Evolutionary conservation across 92 coral and sea anemone species (phyloP).

Genomic region (Umimayanthus kanabou): DNA sequence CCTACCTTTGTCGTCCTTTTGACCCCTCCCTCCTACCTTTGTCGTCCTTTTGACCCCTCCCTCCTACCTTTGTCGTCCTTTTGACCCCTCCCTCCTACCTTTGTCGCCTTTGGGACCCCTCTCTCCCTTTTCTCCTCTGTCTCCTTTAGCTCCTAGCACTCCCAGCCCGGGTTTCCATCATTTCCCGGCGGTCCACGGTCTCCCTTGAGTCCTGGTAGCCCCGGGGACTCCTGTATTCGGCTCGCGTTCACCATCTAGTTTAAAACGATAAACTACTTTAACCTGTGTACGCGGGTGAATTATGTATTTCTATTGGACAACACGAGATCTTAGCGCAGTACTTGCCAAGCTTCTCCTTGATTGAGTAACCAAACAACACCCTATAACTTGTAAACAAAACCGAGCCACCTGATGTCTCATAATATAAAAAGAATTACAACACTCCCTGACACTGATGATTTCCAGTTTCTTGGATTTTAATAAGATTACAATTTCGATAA

Average conservation of each 20-base stretch:
- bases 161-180: conserved; percentile 14
- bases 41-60: conserved; percentile 24
- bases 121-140: conserved; percentile 30
- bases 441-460: too few species aligned
- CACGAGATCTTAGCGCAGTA: too few species aligned
- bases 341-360: too few species aligned
- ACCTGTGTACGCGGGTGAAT: too few species aligned
- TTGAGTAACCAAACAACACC: too few species aligned
- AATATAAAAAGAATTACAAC: too few species aligned
- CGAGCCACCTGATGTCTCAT: too few species aligned
- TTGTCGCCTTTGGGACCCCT: conserved; percentile 37
- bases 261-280: not conserved
- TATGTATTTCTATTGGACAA: too few species aligned
- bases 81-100: conserved; percentile 10
- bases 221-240: conserved; percentile 8
- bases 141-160: conserved; percentile 6
- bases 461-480: too few species aligned
- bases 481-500: too few species aligned
- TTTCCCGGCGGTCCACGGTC: conserved; percentile 25
- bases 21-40: conserved; percentile 9
- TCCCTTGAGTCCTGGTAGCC: conserved; percentile 32
- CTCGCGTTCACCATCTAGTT: conserved; percentile 16
- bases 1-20: not conserved
- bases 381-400: too few species aligned
- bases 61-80: conserved; percentile 30